Conservation (phyloP, 2,113 vertebrate species). For the Phodopus roborovskii region DNA sequence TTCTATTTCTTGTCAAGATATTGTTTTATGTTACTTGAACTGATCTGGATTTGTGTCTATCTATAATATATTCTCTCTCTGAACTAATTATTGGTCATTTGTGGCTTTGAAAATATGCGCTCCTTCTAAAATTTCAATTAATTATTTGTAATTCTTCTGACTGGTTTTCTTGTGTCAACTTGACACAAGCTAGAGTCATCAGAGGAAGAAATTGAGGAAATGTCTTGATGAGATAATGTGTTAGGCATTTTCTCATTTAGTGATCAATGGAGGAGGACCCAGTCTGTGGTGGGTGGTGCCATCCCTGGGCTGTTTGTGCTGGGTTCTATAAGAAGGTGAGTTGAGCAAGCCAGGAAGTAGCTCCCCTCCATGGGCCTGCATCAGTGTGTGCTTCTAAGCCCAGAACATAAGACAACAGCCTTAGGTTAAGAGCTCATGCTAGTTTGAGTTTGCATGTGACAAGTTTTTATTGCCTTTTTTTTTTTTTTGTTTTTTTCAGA, state of each 20-base stretch:
- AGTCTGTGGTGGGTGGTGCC: too few species aligned
- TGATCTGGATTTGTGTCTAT: neutral
- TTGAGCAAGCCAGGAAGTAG: neutral
- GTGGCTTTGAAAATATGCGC: slow-evolving; percentile 45
- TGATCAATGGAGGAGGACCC: neutral
- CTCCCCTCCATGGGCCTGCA: neutral
- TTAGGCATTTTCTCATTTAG: neutral
- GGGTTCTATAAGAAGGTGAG: neutral
- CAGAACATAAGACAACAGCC: too few species aligned
- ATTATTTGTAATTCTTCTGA: neutral
- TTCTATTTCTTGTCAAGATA: neutral
- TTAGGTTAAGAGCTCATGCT: neutral
- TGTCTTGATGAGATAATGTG: neutral
- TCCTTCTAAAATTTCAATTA: slow-evolving; percentile 27
- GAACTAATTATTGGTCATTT: slow-evolving; percentile 54
- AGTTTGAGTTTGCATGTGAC: neutral
- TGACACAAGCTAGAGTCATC: neutral
- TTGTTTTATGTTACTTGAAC: slow-evolving; percentile 15
- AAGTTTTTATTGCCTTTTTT: neutral
- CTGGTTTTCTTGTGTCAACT: neutral
- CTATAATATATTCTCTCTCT: neutral
- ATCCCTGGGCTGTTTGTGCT: neutral
- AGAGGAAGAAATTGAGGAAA: neutral
- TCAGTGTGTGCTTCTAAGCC: neutral
- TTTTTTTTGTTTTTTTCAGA: neutral